Base-by-base conservation (phyloP, 1,140 invertebrate species). In the Drosophila rufa region DNA sequence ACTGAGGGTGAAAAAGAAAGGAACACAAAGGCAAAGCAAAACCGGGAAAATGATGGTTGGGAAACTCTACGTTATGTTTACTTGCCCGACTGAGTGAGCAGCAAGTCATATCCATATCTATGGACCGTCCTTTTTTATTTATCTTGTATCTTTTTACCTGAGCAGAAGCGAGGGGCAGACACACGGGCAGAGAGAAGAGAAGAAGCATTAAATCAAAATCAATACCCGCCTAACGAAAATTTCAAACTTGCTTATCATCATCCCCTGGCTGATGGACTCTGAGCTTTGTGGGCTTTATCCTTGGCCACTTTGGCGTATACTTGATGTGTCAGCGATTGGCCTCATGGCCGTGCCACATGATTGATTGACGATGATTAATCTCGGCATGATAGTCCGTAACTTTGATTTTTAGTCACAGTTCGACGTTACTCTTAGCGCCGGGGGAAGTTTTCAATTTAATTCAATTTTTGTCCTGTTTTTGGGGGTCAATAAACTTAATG, bases 361-460 rank as follows among this genome's bases (percentile, higher is more conserved):
- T 82, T 85, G 82, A 85, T 86, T 79, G 82, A 82, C 76, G 64
- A 75, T 56, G 47, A 56, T 69, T 78, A 79, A 81, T 85, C 59
- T 64, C 64, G 74, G 42, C 67, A 67, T 60, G 76, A 80, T 71
- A 67, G 25, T 42, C 33, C 36, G 68, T 66, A 61, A 75, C 69
- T 86, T 85, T 86, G 82, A 85, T 81, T 85, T 86, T 79, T 79
- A 68, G 61, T 79, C 80, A 79, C 70, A 60, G 56, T 53, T 40
- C 3, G 14, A n/a, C 33, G 47, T 27, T 15, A 17, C 57, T 47
- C 11, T 27, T 3, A 14, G 7, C 6, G 17, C 12, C 19, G 12
- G 11, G 30, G 12, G 53, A 8, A 38, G 2, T 53, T 25, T 69
- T 69, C 30, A 62, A 36, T 69, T 53, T 45, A 68, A 55, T 43